Base-by-base conservation (phyloP, 2,888 invertebrate genomes). In the Celastrina argiolus region DNA sequence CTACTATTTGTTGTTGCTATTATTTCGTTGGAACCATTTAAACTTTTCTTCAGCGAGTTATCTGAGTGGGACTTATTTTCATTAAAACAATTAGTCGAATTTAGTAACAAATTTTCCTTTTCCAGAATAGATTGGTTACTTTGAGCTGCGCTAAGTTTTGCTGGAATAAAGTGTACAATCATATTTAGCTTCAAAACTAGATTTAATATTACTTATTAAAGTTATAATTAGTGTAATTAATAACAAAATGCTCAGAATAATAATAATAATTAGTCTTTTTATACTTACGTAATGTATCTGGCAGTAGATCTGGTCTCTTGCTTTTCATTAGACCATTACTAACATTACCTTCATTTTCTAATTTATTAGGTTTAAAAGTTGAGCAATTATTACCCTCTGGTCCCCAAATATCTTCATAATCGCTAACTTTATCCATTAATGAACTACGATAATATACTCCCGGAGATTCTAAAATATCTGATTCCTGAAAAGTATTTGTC, bases 331-430 rank as follows among this genome's bases (percentile, higher is more conserved):
- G 69, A 12, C 92, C 92, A 70, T 93, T 91, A 69, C 88, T 91
- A 28, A 83, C 76, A 69, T 84, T 85, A 70, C 78, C 85, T 66
- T 88, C 87, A 73, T 81, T 86, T 72, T 88, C 89, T 66, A 77
- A 72, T 76, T 85, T 85, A 75, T 85, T 75, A 73, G 92, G 88
- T 75, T 91, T 87, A 69, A 92, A 91, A 26, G 90, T 87, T 42
- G 92, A 86, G 72, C 91, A 88, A 70, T 82, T 86, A 72, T 89
- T 90, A 70, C 83, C 82, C 78, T 94, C 94, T 66, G 94, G 94
- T 70, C 95, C 94, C 98, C 98, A 98, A 74, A 98, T 95, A 81
- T 98, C 98, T 88, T 98, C 98, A 80, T 98, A 98, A 85, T 98
- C 98, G 75, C 97, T 97, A 59, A 96, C 95, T 89, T 98, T 98